Base-by-base conservation (phyloP, 2,113 vertebrate genomes). In the Callithrix jacchus region DNA sequence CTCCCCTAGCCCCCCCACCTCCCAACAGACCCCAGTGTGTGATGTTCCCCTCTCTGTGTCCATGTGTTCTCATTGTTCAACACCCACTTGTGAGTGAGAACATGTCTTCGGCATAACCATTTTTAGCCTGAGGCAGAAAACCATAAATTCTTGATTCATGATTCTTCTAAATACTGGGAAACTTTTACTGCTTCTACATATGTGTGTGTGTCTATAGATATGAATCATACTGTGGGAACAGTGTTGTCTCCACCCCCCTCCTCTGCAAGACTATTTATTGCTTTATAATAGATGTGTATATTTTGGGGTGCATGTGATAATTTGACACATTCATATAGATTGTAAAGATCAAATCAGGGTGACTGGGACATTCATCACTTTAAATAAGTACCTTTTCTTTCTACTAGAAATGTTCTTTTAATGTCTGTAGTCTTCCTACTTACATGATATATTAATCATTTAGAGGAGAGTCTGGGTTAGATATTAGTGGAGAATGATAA, bases 121-220 rank as follows among this genome's bases (percentile, higher is more conserved):
- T 49, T 94, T 58, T 76, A 76, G 16, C 64, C 84, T 45, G 32
- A 95, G 47, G 84, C 64, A 95, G 58, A 87, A 95, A 76, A 71
- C n/a, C 37, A 21, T 58, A 92, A 87, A 83, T 74, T 21, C 47
- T 70, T 86, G 66, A 70, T 87, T 70, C 14, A 21, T 74, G 52
- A 71, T 54, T 89, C 58, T 64, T 0, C 68, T 84, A 76, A 61
- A 40, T 47, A 76, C 25, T 58, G 47, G 27, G 25, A 83, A 77
- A 81, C 8, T 4, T 68, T 73, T 27, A 12, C 54, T 74, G 42
- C 66, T 91, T 88, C 64, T 64, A 0, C 1, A 30, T 37, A 4
- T 37, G 20, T 61, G 79, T 74, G 66, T 35, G 25, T 35, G 49
- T 58, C 27, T 86, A 23, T 83, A 16, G 37, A 56, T 56, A 30